Evolutionary conservation across 1,140 invertebrate genomes (phyloP).

Genomic region (Dendroctonus ponderosae): DNA sequence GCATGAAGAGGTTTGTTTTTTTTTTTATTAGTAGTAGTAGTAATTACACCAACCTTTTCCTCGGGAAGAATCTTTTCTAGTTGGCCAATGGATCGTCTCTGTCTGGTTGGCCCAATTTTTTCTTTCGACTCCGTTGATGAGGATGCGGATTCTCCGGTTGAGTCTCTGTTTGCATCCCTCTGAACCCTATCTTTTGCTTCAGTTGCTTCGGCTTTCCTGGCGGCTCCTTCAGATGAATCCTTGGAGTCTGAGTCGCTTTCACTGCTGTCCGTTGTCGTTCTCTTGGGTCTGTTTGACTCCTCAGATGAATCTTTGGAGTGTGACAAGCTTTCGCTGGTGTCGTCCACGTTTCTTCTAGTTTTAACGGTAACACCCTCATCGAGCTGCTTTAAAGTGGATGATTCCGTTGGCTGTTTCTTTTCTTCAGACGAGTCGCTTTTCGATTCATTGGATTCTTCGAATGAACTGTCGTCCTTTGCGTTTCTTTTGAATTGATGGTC

Average conservation of each 20-base stretch:
- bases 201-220: no score
- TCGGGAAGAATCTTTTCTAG: constrained; percentile 37
- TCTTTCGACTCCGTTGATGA: background rate
- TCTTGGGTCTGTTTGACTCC: no score
- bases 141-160: background rate
- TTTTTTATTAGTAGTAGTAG: background rate
- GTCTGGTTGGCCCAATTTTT: background rate
- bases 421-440: constrained; percentile 12
- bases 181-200: background rate
- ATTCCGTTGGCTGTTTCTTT: background rate
- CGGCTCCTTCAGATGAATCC: no score
- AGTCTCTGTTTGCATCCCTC: background rate
- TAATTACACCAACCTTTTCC: constrained; percentile 31
- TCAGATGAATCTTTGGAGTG: no score
- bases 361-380: no score
- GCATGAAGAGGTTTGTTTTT: no score
- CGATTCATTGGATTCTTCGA: constrained; percentile 20
- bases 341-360: no score
- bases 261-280: no score
- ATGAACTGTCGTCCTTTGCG: constrained; percentile 8
- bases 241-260: no score
- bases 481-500: constrained; percentile 1
- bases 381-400: no score
- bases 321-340: no score
- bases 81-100: constrained; percentile 34